Conservation (phyloP, 2,113 vertebrate genomes). For the Tragelaphus imberbis region DNA sequence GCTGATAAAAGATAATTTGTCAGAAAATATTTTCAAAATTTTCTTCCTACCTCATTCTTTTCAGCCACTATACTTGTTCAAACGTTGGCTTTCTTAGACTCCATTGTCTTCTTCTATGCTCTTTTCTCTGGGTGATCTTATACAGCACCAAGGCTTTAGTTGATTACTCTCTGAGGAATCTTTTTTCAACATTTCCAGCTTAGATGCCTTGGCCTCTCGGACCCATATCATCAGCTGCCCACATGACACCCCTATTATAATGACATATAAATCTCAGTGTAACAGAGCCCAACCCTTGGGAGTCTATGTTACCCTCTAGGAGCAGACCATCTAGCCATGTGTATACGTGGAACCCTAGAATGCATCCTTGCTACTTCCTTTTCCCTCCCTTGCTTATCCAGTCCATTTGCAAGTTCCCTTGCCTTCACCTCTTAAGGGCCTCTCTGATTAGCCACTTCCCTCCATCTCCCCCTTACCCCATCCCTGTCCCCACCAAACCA, state of each 20-base stretch:
- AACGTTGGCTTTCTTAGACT: neutral
- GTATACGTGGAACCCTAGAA: neutral
- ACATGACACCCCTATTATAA: neutral
- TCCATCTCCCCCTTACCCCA: neutral
- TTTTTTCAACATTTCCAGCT: neutral
- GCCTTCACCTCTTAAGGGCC: neutral
- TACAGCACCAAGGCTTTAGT: neutral
- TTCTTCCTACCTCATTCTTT: neutral
- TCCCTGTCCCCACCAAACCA: neutral
- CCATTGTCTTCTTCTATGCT: neutral
- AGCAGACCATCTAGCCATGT: neutral
- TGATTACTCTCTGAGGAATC: neutral
- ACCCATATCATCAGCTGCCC: neutral
- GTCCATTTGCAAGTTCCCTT: neutral
- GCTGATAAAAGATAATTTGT: neutral
- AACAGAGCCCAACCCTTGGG: neutral
- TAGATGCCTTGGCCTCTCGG: neutral
- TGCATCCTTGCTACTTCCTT: neutral
- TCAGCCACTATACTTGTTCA: neutral
- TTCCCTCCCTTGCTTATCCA: neutral
- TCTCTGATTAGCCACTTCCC: neutral
- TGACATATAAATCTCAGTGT: neutral
- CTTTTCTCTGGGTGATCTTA: neutral
- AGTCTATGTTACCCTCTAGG: neutral
- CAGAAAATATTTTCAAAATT: neutral